These are phyloP conservation scores for Lysiphlebus fabarum DNA, from an alignment of 1,140 invertebrate species.

Conservation along the genomic window DNA sequence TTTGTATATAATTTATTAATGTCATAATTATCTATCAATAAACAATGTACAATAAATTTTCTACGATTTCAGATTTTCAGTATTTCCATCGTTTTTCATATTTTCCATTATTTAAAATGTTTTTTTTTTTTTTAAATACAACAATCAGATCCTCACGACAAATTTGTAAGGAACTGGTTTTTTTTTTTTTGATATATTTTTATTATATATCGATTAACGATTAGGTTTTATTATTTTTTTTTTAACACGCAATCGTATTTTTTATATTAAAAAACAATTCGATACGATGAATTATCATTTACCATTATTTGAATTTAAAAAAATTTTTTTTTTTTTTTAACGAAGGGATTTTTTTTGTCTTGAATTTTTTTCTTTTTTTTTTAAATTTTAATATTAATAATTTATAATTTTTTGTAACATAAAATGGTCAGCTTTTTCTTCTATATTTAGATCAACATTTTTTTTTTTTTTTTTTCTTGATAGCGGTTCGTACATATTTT, in stretches of 20 bases:
- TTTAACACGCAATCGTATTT: too few species aligned
- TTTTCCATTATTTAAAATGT: slow-evolving; percentile 31
- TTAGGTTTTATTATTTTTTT: too few species aligned
- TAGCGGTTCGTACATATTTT: not conserved
- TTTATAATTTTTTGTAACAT: not conserved
- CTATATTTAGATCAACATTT: not conserved
- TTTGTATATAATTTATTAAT: slow-evolving; percentile 58
- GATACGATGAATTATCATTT: not conserved
- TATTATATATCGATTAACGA: too few species aligned
- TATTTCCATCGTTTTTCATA: slow-evolving; percentile 12
- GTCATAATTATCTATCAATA: slow-evolving; percentile 54
- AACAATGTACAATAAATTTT: slow-evolving; percentile 56
- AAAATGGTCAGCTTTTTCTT: too few species aligned
- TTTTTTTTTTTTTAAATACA: slow-evolving; percentile 26
- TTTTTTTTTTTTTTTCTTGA: slow-evolving; percentile 1
- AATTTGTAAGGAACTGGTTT: too few species aligned
- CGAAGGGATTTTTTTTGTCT: slow-evolving; percentile 34
- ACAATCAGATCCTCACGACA: too few species aligned
- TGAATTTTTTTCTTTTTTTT: slow-evolving; percentile 33
- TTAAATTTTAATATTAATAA: not conserved
- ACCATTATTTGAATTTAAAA: not conserved
- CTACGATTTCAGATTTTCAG: slow-evolving; percentile 40
- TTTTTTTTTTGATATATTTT: too few species aligned
- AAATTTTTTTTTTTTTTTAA: too few species aligned
- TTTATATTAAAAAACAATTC: too few species aligned